Evolutionary conservation across 2,797 vertebrate species (phyloP).

Genomic region (Chaetophractus vellerosus): DNA sequence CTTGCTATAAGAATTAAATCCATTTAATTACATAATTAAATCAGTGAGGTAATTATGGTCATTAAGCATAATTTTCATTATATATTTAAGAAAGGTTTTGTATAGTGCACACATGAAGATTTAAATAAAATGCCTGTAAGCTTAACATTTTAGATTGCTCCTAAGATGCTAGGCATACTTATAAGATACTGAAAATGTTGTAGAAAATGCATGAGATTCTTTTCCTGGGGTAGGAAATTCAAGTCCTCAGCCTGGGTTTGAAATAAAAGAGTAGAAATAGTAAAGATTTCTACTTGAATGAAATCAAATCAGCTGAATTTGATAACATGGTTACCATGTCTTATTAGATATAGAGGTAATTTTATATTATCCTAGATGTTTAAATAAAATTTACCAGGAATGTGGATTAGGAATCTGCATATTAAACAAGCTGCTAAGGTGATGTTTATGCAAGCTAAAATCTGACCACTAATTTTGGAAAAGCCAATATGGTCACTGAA

Average conservation of each 20-base stretch:
- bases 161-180: not conserved
- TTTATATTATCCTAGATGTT: not conserved
- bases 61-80: not conserved
- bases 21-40: conserved; percentile 23
- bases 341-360: not conserved
- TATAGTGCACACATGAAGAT: not conserved
- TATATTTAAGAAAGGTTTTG: not conserved
- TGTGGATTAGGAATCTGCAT: not conserved
- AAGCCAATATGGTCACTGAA: not conserved
- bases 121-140: not conserved
- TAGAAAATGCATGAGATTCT: not conserved
- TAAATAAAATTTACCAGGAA: not conserved
- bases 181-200: not conserved
- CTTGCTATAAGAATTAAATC: conserved; percentile 27
- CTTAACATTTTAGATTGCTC: not conserved
- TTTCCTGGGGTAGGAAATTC: not conserved
- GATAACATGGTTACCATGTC: not conserved
- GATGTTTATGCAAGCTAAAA: not conserved
- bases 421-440: not conserved
- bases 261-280: not conserved
- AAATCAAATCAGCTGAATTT: not conserved
- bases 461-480: not conserved
- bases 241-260: not conserved
- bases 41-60: not conserved
- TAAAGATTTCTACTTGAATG: not conserved